Conservation (phyloP, 1,140 invertebrate species). For the Holcopasites calliopsidis region DNA sequence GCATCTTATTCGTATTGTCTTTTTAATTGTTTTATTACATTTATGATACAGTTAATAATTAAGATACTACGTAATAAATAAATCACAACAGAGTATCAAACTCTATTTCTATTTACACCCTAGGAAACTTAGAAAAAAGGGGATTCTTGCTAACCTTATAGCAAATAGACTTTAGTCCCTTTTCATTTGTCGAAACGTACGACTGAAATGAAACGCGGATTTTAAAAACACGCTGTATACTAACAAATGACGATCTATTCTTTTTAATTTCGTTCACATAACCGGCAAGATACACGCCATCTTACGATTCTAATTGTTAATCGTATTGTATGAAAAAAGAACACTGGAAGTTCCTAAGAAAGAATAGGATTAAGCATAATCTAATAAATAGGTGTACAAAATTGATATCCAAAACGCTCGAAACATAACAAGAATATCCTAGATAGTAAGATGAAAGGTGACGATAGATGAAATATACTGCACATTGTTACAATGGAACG, state of each 20-base stretch:
- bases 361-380: background rate
- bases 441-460: background rate
- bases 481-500: background rate
- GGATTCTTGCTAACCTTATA: background rate
- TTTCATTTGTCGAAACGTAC: background rate
- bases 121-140: background rate
- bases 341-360: background rate
- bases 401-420: background rate
- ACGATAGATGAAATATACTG: background rate
- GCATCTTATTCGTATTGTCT: conserved; percentile 36
- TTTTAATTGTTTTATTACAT: conserved; percentile 50
- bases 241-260: background rate
- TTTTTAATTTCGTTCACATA: background rate
- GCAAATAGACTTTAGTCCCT: background rate
- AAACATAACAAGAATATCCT: background rate
- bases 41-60: conserved; percentile 44
- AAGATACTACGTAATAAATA: conserved; percentile 52
- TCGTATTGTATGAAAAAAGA: background rate
- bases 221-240: background rate
- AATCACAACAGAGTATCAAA: conserved; percentile 41
- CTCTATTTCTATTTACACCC: conserved; percentile 58
- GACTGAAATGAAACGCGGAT: background rate
- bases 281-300: background rate
- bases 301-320: background rate
- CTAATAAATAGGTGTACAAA: background rate